Evolutionary conservation across 92 coral and sea anemone species (phyloP).

Genomic region (Paramuricea clavata): DNA sequence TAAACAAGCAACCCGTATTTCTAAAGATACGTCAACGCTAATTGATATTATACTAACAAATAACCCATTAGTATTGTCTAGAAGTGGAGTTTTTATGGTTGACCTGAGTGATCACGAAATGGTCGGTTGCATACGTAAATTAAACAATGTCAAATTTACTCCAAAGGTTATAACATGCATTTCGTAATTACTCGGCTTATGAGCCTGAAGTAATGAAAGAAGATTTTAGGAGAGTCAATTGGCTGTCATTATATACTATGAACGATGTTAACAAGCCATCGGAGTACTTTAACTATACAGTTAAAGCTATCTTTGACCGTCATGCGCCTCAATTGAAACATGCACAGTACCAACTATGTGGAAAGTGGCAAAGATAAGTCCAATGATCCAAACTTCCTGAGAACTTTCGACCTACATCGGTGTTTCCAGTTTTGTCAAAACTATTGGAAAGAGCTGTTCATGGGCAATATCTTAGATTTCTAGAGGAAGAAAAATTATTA

Average conservation of each 20-base stretch:
- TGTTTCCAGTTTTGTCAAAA: constrained; percentile 10
- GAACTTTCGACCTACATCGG: constrained; percentile 11
- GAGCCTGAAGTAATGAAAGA: neutral
- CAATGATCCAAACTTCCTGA: neutral
- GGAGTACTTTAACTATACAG: neutral
- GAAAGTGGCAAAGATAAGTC: neutral
- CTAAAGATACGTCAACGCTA: too few species aligned
- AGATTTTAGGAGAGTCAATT: neutral
- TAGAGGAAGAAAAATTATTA: neutral
- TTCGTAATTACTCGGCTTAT: constrained; percentile 9
- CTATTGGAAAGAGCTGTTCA: neutral
- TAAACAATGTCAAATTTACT: neutral
- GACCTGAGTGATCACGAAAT: neutral
- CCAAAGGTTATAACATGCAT: neutral
- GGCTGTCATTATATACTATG: neutral
- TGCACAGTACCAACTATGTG: neutral
- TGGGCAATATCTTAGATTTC: neutral
- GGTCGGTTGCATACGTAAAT: neutral
- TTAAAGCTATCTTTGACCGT: neutral
- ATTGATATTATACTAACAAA: too few species aligned
- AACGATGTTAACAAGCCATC: neutral
- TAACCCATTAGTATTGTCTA: too few species aligned
- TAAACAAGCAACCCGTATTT: too few species aligned
- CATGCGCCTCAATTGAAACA: constrained; percentile 5
- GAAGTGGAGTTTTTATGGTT: too few species aligned